Percentiles rank a stretch among this genome's conserved stretches.
Evolutionary conservation across 2,888 invertebrate genomes (phyloP).

Genomic region (Diabrotica balteata): DNA sequence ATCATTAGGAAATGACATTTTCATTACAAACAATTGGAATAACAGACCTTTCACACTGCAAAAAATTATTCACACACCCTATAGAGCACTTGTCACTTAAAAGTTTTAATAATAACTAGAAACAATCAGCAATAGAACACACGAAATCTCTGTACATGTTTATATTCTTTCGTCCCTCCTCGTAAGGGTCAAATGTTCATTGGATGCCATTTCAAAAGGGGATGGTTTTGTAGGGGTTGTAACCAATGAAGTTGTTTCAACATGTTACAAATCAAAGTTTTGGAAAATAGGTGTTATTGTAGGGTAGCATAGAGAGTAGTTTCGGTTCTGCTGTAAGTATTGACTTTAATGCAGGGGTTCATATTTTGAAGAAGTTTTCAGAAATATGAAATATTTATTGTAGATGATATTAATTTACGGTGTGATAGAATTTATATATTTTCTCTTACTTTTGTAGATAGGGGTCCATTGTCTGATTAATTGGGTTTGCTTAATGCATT

Average conservation of each 20-base stretch:
- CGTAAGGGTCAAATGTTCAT: slow-evolving; percentile 5
- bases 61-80: neutral
- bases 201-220: slow-evolving; percentile 23
- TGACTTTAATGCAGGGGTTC: slow-evolving; percentile 27
- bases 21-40: slow-evolving; percentile 48
- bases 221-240: slow-evolving; percentile 30
- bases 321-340: slow-evolving; percentile 32
- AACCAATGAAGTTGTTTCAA: slow-evolving; percentile 32
- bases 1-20: slow-evolving; percentile 59
- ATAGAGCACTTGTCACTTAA: neutral
- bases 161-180: no score
- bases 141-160: neutral
- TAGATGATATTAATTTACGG: no score
- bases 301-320: slow-evolving; percentile 20
- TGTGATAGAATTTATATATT: no score
- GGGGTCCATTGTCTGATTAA: no score
- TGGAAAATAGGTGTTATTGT: slow-evolving; percentile 9
- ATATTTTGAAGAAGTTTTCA: neutral
- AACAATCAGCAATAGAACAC: neutral
- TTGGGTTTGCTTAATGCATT: no score
- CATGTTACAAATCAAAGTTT: slow-evolving; percentile 25
- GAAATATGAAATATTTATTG: neutral
- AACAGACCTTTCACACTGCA: neutral
- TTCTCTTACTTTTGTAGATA: no score
- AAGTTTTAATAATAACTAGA: slow-evolving; percentile 2